Conservation (phyloP, 2,888 invertebrate genomes). For the Meghimatium bilineatum region DNA sequence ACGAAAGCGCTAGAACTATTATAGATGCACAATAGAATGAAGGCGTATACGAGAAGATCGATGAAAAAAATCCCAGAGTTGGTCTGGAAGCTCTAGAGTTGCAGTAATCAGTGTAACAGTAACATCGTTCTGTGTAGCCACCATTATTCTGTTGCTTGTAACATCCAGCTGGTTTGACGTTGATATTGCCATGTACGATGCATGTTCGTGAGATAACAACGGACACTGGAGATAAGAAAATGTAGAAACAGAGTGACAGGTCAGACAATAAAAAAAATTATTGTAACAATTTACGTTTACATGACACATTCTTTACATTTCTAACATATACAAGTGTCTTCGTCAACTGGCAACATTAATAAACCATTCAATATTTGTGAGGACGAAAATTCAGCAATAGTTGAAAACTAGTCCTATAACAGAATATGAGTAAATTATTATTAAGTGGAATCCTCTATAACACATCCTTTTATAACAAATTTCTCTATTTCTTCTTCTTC, state of each 20-base stretch:
- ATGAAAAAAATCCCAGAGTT: background rate
- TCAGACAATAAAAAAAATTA: background rate
- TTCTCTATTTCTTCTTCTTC: too few species aligned
- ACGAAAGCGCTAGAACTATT: background rate
- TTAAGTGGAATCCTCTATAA: too few species aligned
- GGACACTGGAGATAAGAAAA: conserved; percentile 6
- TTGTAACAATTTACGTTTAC: background rate
- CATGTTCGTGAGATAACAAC: conserved; percentile 16
- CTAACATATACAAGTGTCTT: too few species aligned
- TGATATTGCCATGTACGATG: background rate
- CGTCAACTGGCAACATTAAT: too few species aligned
- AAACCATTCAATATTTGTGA: too few species aligned
- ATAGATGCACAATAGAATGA: background rate
- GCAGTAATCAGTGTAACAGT: conserved; percentile 34
- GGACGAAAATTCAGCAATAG: too few species aligned
- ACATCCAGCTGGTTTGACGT: conserved; percentile 29
- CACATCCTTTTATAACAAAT: too few species aligned
- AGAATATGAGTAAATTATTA: too few species aligned
- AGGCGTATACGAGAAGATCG: background rate
- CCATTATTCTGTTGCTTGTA: conserved; percentile 42
- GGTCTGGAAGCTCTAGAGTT: conserved; percentile 24
- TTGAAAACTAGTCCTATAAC: too few species aligned
- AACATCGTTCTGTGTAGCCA: conserved; percentile 35
- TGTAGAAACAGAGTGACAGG: background rate
- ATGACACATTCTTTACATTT: too few species aligned